Percentiles rank a stretch among this genome's conserved stretches.
Evolutionary conservation across 2,797 vertebrate species (phyloP).

Genomic region (Astyanax mexicanus): DNA sequence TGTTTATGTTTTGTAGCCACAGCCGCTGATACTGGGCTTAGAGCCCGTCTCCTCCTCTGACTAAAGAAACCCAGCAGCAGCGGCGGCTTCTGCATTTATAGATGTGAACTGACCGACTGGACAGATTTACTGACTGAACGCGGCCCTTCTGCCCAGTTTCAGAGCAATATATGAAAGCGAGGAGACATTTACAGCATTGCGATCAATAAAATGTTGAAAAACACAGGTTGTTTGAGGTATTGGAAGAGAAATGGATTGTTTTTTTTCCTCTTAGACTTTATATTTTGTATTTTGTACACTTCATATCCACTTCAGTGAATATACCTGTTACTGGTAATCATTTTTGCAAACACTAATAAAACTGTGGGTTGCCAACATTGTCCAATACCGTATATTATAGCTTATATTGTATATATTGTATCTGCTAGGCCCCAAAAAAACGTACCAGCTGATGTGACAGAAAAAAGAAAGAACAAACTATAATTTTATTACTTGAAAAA

Average conservation of each 20-base stretch:
- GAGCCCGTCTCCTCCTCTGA: slow-evolving; percentile 44
- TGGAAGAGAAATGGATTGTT: not conserved
- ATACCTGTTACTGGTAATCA: no score
- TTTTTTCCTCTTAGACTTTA: slow-evolving; percentile 2
- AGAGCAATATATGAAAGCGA: slow-evolving; percentile 25
- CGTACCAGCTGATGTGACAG: no score
- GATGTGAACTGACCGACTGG: not conserved
- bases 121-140: slow-evolving; percentile 41
- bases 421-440: no score
- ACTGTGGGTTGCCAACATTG: no score
- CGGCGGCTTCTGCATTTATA: slow-evolving; percentile 31
- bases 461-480: no score
- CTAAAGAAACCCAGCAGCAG: slow-evolving; percentile 43
- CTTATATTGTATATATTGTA: no score
- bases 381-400: no score
- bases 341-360: no score
- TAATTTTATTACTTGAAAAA: not conserved
- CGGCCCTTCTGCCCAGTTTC: not conserved
- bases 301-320: no score
- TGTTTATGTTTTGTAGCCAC: slow-evolving; percentile 73
- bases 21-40: slow-evolving; percentile 63
- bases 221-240: not conserved
- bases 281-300: not conserved
- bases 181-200: slow-evolving; percentile 30
- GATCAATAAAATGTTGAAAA: slow-evolving; percentile 15